These are phyloP conservation scores for Drosophila prosaltans DNA, from an alignment of 1,140 invertebrate species.

Conservation along the genomic window DNA sequence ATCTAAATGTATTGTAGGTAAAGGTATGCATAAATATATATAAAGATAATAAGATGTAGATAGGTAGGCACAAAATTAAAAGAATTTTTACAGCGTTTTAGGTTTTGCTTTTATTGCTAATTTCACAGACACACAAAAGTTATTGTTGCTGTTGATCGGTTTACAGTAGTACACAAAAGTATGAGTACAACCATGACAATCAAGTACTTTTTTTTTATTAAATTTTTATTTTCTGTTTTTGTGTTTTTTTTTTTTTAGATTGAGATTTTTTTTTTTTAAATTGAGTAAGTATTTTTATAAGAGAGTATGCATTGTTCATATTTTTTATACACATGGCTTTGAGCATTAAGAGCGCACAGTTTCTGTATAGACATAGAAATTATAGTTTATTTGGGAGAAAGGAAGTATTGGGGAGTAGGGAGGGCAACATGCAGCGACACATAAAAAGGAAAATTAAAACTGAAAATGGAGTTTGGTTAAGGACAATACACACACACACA, in stretches of 20 bases:
- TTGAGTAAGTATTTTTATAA: conserved; percentile 31
- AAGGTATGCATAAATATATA: conserved; percentile 13
- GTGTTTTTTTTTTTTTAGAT: not conserved
- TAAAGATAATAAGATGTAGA: conserved; percentile 20
- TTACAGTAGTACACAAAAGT: conserved; percentile 72
- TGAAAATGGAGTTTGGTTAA: not conserved
- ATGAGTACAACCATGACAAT: conserved; percentile 48
- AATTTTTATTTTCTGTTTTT: not conserved
- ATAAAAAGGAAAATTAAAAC: conserved; percentile 35
- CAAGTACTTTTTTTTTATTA: not conserved
- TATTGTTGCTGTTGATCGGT: conserved; percentile 39
- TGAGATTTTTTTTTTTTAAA: not conserved
- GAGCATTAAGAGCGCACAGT: conserved; percentile 61
- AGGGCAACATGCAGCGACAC: conserved; percentile 58
- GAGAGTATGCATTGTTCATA: conserved; percentile 41
- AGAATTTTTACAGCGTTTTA: conserved; percentile 65
- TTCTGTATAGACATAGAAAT: conserved; percentile 41
- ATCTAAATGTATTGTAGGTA: not conserved
- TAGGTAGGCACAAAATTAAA: conserved; percentile 33
- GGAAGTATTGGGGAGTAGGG: not conserved
- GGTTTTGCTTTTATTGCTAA: conserved; percentile 76
- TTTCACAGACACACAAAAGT: conserved; percentile 74
- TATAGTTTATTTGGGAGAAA: conserved; percentile 38
- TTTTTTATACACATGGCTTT: conserved; percentile 69
- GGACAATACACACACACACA: conserved; percentile 52